A percentile compares a stretch with the other conserved stretches of the same genome.
Conservation (phyloP, 35 echinoderm and acorn worm species). For the Strongylocentrotus purpuratus region DNA sequence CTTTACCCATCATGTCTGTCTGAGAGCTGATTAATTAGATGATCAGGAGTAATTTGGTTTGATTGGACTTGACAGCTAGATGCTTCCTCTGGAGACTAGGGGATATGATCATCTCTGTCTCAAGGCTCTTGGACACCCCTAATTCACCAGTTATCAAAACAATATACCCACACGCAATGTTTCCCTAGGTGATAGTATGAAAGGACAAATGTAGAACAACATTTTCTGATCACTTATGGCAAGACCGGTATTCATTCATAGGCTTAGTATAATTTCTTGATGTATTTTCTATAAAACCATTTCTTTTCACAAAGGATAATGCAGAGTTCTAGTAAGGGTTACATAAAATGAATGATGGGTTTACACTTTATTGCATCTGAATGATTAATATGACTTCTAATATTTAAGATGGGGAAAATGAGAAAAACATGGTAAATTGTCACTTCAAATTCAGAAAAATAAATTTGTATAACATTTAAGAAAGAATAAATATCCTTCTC, state of each 20-base stretch:
- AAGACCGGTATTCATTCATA: not conserved
- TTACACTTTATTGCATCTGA: no score
- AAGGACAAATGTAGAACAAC: not conserved
- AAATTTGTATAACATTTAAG: no score
- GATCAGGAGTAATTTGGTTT: not conserved
- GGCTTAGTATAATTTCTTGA: not conserved
- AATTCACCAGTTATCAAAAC: not conserved
- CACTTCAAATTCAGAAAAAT: not conserved
- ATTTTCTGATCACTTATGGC: not conserved
- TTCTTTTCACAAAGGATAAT: not conserved
- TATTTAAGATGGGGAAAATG: not conserved
- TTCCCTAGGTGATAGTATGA: not conserved
- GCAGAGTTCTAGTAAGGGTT: not conserved
- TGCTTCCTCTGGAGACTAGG: not conserved
- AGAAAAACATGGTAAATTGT: not conserved
- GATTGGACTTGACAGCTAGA: conserved; percentile 36
- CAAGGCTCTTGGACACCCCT: not conserved
- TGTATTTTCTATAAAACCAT: not conserved
- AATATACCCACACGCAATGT: not conserved
- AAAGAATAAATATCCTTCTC: not conserved
- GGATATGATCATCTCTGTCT: not conserved
- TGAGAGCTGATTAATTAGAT: conserved; percentile 23
- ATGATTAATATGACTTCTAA: no score
- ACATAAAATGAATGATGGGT: no score
- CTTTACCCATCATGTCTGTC: not conserved